Evolutionary conservation across 1,140 invertebrate genomes (phyloP).

Genomic region (Brachionus koreanus): DNA sequence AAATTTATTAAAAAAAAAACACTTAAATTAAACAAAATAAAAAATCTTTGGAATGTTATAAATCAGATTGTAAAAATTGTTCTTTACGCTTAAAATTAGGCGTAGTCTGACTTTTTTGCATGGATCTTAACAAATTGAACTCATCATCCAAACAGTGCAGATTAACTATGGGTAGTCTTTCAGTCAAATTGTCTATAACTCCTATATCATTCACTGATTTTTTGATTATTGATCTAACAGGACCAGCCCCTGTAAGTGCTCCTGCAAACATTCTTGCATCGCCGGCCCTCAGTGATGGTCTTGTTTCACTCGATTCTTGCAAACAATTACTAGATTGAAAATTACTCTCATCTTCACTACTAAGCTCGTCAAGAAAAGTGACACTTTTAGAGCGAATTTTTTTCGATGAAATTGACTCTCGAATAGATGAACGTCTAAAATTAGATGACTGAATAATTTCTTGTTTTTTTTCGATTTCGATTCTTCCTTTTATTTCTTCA

Average conservation of each 20-base stretch:
- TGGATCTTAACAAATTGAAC: not conserved
- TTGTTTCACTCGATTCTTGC: not conserved
- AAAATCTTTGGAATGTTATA: not conserved
- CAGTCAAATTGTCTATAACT: not conserved
- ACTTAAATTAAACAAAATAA: not conserved
- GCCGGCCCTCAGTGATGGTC: not conserved
- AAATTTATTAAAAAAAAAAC: not conserved
- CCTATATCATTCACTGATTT: slow-evolving; percentile 16
- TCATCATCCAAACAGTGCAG: not conserved
- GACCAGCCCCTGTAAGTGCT: slow-evolving; percentile 2
- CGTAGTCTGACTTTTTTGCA: slow-evolving; percentile 6
- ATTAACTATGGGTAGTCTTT: not conserved
- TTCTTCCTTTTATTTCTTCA: slow-evolving; percentile 41
- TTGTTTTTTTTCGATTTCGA: not conserved
- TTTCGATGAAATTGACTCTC: not conserved
- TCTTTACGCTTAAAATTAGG: slow-evolving; percentile 23
- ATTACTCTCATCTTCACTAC: slow-evolving; percentile 1
- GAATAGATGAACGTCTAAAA: not conserved
- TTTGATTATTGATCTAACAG: slow-evolving; percentile 19
- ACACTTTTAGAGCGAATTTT: slow-evolving; percentile 39
- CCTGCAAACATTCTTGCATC: slow-evolving; percentile 23
- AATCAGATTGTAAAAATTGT: slow-evolving; percentile 26
- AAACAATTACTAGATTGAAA: not conserved
- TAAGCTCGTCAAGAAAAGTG: slow-evolving; percentile 34
- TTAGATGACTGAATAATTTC: not conserved